Conservation (phyloP, 2,113 vertebrate genomes). For the Scomber japonicus region DNA sequence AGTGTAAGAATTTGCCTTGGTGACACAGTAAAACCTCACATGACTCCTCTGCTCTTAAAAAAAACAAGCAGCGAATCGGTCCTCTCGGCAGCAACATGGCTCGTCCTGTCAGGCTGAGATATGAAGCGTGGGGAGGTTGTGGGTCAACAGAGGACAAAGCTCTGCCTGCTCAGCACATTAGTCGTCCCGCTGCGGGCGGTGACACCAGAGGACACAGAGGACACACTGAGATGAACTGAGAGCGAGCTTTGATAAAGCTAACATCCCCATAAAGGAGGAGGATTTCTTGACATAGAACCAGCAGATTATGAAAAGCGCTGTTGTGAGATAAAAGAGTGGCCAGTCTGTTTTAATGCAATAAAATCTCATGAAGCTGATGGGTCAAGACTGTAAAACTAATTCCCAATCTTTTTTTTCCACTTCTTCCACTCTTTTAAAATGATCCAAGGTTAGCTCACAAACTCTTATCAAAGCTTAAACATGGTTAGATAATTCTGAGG, state of each 20-base stretch:
- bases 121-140: background rate
- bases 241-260: background rate
- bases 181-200: slow-evolving; percentile 16
- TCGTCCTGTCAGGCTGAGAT: background rate
- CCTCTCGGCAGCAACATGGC: too few species aligned
- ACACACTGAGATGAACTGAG: background rate
- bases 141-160: slow-evolving; percentile 19
- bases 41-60: background rate
- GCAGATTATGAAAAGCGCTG: background rate
- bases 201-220: slow-evolving; percentile 14
- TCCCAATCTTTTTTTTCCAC: too few species aligned
- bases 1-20: background rate
- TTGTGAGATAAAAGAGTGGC: too few species aligned
- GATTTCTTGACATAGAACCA: background rate
- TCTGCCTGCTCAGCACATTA: slow-evolving; percentile 26
- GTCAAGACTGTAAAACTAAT: too few species aligned
- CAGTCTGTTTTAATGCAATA: too few species aligned
- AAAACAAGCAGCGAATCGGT: background rate
- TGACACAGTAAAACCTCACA: background rate
- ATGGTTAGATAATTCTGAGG: too few species aligned
- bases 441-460: too few species aligned
- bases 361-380: too few species aligned
- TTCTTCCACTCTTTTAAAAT: too few species aligned
- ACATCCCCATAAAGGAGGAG: background rate
- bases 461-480: too few species aligned